A percentile compares a stretch with the other conserved stretches of the same genome.
Evolutionary conservation across 1,140 invertebrate genomes (phyloP).

Genomic region (Paraescarpia echinospica): DNA sequence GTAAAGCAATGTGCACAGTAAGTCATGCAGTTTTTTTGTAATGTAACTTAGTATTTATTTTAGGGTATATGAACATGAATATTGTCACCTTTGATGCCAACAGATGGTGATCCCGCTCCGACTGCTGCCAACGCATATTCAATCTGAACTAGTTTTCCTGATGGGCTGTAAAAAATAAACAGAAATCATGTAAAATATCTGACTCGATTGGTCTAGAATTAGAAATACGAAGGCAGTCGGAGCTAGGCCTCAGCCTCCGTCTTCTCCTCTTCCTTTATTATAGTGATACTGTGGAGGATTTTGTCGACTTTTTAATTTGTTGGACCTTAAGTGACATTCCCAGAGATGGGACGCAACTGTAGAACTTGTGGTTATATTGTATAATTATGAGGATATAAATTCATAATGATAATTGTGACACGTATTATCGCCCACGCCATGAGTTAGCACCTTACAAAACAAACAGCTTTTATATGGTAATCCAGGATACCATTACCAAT

Average conservation of each 20-base stretch:
- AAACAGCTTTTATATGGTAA: neutral
- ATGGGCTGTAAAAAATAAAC: slow-evolving; percentile 77
- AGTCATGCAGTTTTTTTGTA: no score
- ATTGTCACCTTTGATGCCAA: slow-evolving; percentile 65
- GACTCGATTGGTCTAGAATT: neutral
- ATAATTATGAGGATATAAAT: no score
- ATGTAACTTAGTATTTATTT: no score
- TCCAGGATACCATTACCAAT: neutral
- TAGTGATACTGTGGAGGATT: no score
- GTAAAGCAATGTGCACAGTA: no score
- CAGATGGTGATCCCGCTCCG: slow-evolving; percentile 95
- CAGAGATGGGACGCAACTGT: neutral
- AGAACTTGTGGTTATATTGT: neutral
- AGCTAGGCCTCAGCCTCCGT: no score
- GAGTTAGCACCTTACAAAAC: neutral
- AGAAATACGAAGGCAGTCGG: neutral
- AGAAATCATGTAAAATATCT: slow-evolving; percentile 20
- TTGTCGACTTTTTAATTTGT: no score
- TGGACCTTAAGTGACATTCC: no score
- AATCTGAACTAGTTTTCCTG: slow-evolving; percentile 98
- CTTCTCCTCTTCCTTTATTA: no score
- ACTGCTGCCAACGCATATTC: slow-evolving; percentile 99
- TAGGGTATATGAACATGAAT: no score
- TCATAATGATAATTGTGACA: neutral
- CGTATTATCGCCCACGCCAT: neutral